phyloP scores from a whole-genome alignment of 2,113 vertebrate species.

The Lynx canadensis region DNA sequence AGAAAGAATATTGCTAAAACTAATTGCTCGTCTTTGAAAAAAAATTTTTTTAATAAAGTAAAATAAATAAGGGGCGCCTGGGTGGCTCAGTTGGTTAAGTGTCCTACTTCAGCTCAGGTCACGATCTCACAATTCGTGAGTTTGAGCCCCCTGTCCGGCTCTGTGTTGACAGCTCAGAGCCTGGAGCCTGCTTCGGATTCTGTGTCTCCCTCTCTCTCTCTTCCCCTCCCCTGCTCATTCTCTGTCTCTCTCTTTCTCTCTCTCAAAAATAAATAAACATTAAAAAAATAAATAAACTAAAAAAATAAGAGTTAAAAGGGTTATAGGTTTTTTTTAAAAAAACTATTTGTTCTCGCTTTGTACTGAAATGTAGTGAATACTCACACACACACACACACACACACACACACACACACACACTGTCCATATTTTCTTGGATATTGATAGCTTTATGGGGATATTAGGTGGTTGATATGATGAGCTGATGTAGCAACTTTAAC shows the following conservation, averaged over 20 bases:
- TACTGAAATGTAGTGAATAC: not conserved
- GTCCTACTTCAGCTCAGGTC: no score
- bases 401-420: not conserved
- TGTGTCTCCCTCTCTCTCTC: no score
- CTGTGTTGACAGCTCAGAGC: no score
- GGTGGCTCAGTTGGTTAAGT: no score
- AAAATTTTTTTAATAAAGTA: not conserved
- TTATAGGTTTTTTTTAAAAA: not conserved
- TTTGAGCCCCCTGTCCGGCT: no score
- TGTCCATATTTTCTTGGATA: not conserved
- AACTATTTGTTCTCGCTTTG: not conserved
- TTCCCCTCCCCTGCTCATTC: no score
- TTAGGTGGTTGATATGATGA: not conserved
- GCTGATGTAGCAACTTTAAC: not conserved
- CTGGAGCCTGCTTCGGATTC: no score
- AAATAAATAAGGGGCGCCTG: not conserved
- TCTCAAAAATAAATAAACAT: not conserved
- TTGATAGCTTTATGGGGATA: not conserved
- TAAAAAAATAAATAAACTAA: not conserved
- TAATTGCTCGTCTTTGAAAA: constrained; percentile 28
- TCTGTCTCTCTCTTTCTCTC: no score
- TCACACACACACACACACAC: not conserved
- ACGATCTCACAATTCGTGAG: no score
- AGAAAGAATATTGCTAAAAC: not conserved
- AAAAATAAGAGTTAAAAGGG: not conserved